A percentile compares a stretch with the other conserved stretches of the same genome.
Evolutionary conservation across 2,797 vertebrate genomes (phyloP).

Genomic region (Gallinago solitaria): DNA sequence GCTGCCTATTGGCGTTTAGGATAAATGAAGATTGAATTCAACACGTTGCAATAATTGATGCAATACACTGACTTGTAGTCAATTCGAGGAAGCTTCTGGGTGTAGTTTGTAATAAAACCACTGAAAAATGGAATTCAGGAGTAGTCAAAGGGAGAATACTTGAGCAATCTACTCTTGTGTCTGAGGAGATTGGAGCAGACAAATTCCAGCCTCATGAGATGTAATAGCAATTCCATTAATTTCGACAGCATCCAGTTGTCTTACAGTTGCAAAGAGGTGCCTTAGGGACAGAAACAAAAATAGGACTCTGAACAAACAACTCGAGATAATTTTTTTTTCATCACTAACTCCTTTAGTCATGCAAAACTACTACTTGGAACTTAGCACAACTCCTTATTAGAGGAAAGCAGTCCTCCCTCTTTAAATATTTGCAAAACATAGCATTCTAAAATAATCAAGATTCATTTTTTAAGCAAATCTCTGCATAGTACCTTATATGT

Average conservation of each 20-base stretch:
- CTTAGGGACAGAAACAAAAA: neutral
- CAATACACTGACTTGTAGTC: neutral
- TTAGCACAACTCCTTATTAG: neutral
- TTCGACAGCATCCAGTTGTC: slow-evolving; percentile 18
- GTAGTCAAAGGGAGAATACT: neutral
- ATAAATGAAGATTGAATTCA: slow-evolving; percentile 38
- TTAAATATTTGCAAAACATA: neutral
- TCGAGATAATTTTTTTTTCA: neutral
- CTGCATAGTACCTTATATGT: neutral
- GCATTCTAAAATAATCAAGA: neutral
- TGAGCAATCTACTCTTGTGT: neutral
- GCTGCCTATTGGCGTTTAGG: neutral
- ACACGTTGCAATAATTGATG: slow-evolving; percentile 15
- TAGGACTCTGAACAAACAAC: neutral
- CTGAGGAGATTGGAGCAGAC: neutral
- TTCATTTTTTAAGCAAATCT: neutral
- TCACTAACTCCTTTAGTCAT: neutral
- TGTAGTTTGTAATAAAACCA: neutral
- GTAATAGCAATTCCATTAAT: slow-evolving; percentile 3
- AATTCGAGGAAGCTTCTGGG: slow-evolving; percentile 39
- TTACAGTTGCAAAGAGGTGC: neutral
- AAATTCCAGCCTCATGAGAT: neutral
- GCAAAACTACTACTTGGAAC: neutral
- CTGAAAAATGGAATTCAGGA: slow-evolving; percentile 11
- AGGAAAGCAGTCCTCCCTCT: neutral